These are phyloP conservation scores for Helostoma temminkii DNA, from an alignment of 2,797 vertebrate species.

Conservation along the genomic window DNA sequence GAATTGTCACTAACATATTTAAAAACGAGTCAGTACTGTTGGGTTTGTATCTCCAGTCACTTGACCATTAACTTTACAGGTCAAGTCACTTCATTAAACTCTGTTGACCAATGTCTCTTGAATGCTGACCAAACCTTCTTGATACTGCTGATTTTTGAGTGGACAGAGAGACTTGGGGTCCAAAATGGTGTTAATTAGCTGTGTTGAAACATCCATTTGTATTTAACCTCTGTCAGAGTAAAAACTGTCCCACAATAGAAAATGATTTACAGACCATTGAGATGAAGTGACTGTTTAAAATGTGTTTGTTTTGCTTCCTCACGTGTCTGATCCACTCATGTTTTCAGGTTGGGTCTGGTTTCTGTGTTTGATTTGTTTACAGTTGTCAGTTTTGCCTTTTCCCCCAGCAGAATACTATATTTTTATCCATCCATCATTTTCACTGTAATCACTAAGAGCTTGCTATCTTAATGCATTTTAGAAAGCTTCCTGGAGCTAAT, in stretches of 20 bases:
- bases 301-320: no score
- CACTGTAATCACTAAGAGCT: conserved; percentile 4
- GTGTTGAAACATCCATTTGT: neutral
- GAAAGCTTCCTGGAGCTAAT: conserved; percentile 22
- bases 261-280: neutral
- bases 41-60: no score
- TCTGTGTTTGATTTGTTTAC: neutral
- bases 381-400: neutral
- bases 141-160: neutral
- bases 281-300: no score
- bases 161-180: neutral
- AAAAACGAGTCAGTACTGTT: no score
- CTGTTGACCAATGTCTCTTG: neutral
- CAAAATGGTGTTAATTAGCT: neutral
- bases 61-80: no score
- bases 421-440: conserved; percentile 5
- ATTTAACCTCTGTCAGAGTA: neutral
- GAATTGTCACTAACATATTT: conserved; percentile 4
- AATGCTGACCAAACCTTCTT: no score
- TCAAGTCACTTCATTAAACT: neutral
- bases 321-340: no score
- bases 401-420: neutral
- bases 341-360: no score
- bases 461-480: conserved; percentile 33
- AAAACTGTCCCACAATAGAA: neutral